Evolutionary conservation across 1,140 invertebrate genomes (phyloP), one percentile per base, ranked within the genome.

Genomic region (Episyrphus balteatus): DNA sequence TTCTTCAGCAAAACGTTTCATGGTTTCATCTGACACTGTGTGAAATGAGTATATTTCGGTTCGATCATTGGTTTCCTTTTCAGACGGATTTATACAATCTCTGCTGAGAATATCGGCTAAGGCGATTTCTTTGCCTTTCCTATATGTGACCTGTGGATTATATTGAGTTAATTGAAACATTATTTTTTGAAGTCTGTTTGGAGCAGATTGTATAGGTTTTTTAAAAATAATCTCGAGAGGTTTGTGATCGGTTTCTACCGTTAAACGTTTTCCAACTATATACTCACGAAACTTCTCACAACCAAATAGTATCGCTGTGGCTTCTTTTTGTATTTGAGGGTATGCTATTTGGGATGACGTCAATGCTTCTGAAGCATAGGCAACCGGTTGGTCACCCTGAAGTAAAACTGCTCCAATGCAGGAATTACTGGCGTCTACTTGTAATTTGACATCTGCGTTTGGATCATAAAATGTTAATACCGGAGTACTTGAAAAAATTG

Each of bases 161-260:
- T 26, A 26, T 26, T 26, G 21, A 8, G 21, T 26, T 26, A 26
- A 8, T 26, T 26, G 21, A 26, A 26, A 26, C 21, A 26, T 3
- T 26, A 26, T 26, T 26, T 26, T 26, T 26, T 26, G 21, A 26
- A 26, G 21, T 26, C 21, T 26, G 8, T 26, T 26, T 26, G 3
- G 21, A 26, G 21, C 21, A 26, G 21, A 26, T 26, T 26, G 21
- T 26, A 26, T 26, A 26, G 21, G 21, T 57, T 74, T 73, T 42
- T 61, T 62, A 51, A 72, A 68, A 21, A 74, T 64, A 3, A 49
- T 40, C 42, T 68, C 60, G n/a, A 74, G 38, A 8, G 71, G 69
- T 50, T 70, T 71, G 46, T 75, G 71, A 48, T 74, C 71, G 1
- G 64, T 70, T 53, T 73, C 56, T 1, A 70, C 56, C 1, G 59